phyloP scores from a whole-genome alignment of 53 echinoderm and acorn worm genomes.

The Paracentrotus lividus region DNA sequence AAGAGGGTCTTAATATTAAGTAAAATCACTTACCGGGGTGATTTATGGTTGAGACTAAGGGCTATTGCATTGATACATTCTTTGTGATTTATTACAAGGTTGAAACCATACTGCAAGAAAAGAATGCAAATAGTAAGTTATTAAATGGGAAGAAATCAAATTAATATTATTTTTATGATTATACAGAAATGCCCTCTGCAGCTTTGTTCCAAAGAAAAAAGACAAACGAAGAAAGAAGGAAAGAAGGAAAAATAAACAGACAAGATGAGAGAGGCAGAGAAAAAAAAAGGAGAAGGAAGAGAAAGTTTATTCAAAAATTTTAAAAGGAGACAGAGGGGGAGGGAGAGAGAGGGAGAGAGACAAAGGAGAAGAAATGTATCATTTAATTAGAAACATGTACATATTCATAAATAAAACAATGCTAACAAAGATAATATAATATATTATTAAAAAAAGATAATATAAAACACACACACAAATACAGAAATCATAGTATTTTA shows the following conservation, averaged over 20 bases:
- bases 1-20: neutral
- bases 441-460: neutral
- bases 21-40: slow-evolving; percentile 85
- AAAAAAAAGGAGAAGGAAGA: neutral
- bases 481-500: neutral
- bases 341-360: neutral
- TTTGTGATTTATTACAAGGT: slow-evolving; percentile 98
- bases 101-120: slow-evolving; percentile 97
- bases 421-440: no score
- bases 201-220: no score
- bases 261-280: neutral
- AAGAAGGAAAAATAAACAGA: neutral
- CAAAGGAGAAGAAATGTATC: no score
- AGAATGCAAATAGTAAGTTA: slow-evolving; percentile 6
- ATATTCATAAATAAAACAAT: neutral
- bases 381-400: neutral
- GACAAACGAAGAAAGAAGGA: neutral
- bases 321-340: neutral
- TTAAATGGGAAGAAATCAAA: neutral
- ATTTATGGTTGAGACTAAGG: slow-evolving; percentile 98
- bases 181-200: neutral
- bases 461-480: neutral
- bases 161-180: neutral
- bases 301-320: neutral
- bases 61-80: slow-evolving; percentile 99